phyloP scores from a whole-genome alignment of 2,113 vertebrate species.

The Riparia riparia region DNA sequence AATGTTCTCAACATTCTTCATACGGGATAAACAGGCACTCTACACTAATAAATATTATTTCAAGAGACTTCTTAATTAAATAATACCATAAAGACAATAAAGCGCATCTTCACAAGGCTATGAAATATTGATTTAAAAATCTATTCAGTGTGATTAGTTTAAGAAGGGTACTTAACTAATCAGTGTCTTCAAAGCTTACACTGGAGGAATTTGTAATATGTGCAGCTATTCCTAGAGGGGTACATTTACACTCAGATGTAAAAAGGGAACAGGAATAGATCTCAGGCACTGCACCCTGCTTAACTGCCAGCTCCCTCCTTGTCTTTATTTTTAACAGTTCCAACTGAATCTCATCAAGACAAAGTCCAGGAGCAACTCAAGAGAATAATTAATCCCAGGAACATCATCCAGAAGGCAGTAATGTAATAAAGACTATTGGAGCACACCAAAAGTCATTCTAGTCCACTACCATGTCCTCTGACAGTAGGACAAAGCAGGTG shows the following conservation, averaged over 20 bases:
- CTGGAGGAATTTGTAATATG: background rate
- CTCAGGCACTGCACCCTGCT: background rate
- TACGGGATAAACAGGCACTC: background rate
- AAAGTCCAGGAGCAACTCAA: background rate
- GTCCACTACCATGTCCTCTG: background rate
- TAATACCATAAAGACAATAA: background rate
- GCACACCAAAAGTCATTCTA: background rate
- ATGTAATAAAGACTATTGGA: background rate
- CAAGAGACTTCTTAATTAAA: constrained; percentile 39
- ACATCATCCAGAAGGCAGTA: background rate
- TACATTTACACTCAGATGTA: background rate
- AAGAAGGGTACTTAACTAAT: constrained; percentile 1
- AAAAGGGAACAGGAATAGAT: background rate
- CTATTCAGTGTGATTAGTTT: background rate
- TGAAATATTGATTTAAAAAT: constrained; percentile 27
- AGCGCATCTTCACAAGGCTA: background rate
- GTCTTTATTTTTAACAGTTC: background rate
- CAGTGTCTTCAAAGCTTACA: background rate
- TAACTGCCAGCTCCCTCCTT: background rate
- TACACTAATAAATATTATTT: background rate
- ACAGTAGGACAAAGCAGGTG: background rate
- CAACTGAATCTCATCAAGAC: background rate
- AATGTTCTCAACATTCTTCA: background rate
- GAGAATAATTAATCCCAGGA: background rate
- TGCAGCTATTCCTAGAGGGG: background rate